Evolutionary conservation across 37 sponge, comb jelly and placozoan genomes (phyloP), one percentile per base, ranked within the genome.

Genomic region (Haliclona indistincta): DNA sequence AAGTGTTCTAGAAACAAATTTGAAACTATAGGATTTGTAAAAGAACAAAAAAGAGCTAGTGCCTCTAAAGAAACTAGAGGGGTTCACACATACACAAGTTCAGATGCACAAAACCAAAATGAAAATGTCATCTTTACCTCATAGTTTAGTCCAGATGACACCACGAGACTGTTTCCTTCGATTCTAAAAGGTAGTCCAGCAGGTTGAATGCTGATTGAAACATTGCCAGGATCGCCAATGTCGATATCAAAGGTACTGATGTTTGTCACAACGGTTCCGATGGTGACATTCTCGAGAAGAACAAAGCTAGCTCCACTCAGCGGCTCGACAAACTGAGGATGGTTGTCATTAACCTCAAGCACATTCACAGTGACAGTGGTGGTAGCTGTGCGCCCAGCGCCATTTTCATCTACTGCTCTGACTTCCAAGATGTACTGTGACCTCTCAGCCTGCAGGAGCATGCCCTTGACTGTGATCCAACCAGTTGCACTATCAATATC

Each of bases 301-400:
- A 77, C 84, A 40, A 4, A 4, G 26, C 52, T 63, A 40, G 60
- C 26, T 3, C 47, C 68, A 52, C 15, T 20, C 30, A n/a, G 53
- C 0, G 66, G 22, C 1, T 32, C 32, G 1, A 45, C 54, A 38
- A 89, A 83, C 20, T 29, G 54, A 8, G 86, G 86, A 0, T 0
- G 4, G 69, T 85, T 65, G 39, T 85, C 69, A 64, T 85, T 85
- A 10, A 75, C 81, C 40, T 86, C 87, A 28, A 52, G 10, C 0
- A 80, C 71, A n/a, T 66, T 56, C 15, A 84, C 35, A 29, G 41
- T 41, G 22, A 85, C 28, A 17, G 22, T 2, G 43, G 56, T 15
- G 15, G 65, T 54, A 20, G 52, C 63, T 25, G 37, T 38, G 1
- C 10, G 54, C 1, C 52, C 42, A 17, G 40, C 34, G 13, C 53